Conservation (phyloP, 2,888 invertebrate species). For the Ectemnius lituratus region DNA sequence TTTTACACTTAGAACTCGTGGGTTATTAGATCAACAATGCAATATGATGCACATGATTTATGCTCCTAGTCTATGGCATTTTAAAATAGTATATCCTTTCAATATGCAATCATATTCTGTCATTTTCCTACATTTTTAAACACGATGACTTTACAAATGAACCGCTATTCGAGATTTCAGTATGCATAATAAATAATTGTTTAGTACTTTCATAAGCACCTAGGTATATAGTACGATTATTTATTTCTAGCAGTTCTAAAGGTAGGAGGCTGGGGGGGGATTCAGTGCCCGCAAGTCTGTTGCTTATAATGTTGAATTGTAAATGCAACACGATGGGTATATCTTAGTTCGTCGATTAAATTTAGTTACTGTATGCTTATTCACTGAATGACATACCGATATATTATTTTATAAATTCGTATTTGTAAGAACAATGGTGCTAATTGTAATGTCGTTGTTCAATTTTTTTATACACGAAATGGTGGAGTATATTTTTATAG, state of each 20-base stretch:
- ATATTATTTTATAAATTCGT: slow-evolving; percentile 24
- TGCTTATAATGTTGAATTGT: slow-evolving; percentile 22
- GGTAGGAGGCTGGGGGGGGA: background rate
- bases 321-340: slow-evolving; percentile 9
- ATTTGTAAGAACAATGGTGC: slow-evolving; percentile 40
- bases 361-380: slow-evolving; percentile 15
- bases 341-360: slow-evolving; percentile 15
- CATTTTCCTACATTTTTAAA: no score
- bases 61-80: no score
- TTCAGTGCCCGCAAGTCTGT: background rate
- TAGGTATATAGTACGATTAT: background rate
- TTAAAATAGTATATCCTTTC: no score
- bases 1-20: slow-evolving; percentile 26
- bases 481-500: slow-evolving; percentile 57
- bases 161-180: background rate
- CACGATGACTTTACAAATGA: no score
- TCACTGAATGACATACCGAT: no score
- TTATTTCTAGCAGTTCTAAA: background rate
- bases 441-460: slow-evolving; percentile 36
- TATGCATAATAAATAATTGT: background rate
- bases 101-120: no score
- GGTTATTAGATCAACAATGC: no score
- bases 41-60: no score
- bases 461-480: slow-evolving; percentile 49
- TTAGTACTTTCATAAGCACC: background rate